Base-by-base conservation (phyloP, 2,113 vertebrate genomes). In the human region DNA sequence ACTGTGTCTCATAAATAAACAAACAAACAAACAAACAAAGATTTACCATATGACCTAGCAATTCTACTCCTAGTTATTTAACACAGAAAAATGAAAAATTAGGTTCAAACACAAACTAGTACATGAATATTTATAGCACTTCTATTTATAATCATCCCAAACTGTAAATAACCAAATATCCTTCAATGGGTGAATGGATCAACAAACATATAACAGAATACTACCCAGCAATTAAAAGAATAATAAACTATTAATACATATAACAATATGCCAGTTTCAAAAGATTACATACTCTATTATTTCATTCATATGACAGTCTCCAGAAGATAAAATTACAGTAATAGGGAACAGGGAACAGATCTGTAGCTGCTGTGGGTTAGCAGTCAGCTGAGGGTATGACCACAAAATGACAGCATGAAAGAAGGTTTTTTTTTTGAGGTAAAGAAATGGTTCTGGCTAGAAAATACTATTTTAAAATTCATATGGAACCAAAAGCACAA, bases 241-340 rank as follows among this genome's bases (percentile, higher is more conserved):
- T 14, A 75, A 88, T 4, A 18, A 83, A 40, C 52, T 92, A 20
- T 14, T 89, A 43, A 84, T 59, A 61, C 20, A 64, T 48, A 6
- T 48, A 93, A 73, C 16, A 84, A 79, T 48, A 81, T 75, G 12
- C 12, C 23, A 79, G 52, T 55, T 79, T 89, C 72, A 79, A 35
- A 82, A 83, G 66, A 52, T 59, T 88, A n/a, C 2, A 17, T 73
- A n/a, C 14, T 43, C 6, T 59, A 27, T 38, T 48, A 38, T 38
- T 73, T 27, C 55, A 80, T 38, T 59, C 30, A 43, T 35, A 43
- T 50, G 45, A 78, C 20, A 80, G 10, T 75, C 48, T 59, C 35
- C 27, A 43, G 38, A 85, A 73, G 85, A 72, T 57, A 93, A 95
- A 90, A 93, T 57, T 61, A 72, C 9, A 81, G 81, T 57, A 93